Evolutionary conservation across 2,113 vertebrate species (phyloP).

Genomic region (Thamnophis sirtalis): DNA sequence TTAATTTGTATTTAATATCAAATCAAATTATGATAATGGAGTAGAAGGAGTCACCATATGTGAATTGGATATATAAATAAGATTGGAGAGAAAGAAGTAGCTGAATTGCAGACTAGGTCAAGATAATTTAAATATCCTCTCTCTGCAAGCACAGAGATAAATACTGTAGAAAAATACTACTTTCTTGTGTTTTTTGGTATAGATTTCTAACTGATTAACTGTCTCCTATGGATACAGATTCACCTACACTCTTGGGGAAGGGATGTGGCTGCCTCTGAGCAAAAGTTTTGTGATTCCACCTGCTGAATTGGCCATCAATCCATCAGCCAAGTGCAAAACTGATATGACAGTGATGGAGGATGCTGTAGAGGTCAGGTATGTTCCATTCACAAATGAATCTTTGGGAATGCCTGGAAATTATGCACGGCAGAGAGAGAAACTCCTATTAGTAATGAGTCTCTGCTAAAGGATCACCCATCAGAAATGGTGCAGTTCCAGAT

Average conservation of each 20-base stretch:
- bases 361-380: constrained; percentile 93
- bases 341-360: constrained; percentile 99
- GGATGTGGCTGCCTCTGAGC: constrained; percentile 97
- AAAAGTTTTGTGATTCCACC: constrained; percentile 98
- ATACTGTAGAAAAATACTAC: neutral
- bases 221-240: constrained; percentile 74
- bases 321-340: constrained; percentile 96
- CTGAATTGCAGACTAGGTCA: neutral
- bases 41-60: neutral
- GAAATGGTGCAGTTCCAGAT: neutral
- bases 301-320: constrained; percentile 95
- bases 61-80: neutral
- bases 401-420: neutral
- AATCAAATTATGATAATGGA: neutral
- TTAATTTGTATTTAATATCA: neutral
- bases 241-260: constrained; percentile 95
- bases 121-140: neutral
- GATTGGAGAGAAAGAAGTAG: neutral
- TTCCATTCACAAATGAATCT: accelerated
- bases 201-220: neutral
- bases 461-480: neutral
- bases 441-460: neutral
- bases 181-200: neutral
- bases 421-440: accelerated
- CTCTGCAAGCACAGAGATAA: neutral